Conservation (phyloP, 2,113 vertebrate genomes). For the Passer domesticus region DNA sequence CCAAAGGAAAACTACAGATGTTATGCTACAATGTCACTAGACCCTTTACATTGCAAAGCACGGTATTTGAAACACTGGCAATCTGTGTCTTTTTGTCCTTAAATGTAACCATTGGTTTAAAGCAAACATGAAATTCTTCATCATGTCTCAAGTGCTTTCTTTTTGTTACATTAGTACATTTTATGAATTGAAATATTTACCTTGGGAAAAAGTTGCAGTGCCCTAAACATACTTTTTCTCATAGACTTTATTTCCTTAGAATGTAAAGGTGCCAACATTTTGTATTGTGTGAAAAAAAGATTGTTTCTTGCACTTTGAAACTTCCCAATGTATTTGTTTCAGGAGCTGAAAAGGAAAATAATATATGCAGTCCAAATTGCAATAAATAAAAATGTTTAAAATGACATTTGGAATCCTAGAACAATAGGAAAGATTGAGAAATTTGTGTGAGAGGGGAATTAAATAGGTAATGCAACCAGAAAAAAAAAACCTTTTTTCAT, state of each 20-base stretch:
- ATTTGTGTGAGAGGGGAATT: conserved; percentile 3
- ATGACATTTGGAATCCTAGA: conserved; percentile 34
- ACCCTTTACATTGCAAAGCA: conserved; percentile 77
- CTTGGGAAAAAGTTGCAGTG: conserved; percentile 39
- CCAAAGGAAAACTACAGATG: conserved; percentile 81
- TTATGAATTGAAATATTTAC: conserved; percentile 53
- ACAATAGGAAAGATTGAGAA: conserved; percentile 11
- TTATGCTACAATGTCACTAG: conserved; percentile 78
- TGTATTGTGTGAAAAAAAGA: conserved; percentile 3
- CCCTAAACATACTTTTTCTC: conserved; percentile 23
- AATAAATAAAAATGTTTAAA: conserved; percentile 58
- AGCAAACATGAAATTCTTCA: conserved; percentile 17
- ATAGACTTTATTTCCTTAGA: conserved; percentile 57
- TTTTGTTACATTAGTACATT: background rate
- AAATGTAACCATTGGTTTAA: conserved; percentile 60
- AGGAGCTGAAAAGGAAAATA: conserved; percentile 56
- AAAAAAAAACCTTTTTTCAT: conserved; percentile 5
- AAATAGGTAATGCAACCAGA: background rate
- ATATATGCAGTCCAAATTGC: conserved; percentile 33
- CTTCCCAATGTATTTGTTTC: background rate
- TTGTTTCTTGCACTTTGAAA: conserved; percentile 41
- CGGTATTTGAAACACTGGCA: conserved; percentile 68
- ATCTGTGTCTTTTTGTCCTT: conserved; percentile 58
- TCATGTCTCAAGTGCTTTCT: conserved; percentile 39
- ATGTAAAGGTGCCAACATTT: conserved; percentile 56